Percentiles rank a stretch among this genome's conserved stretches.
Evolutionary conservation across 2,888 invertebrate species (phyloP).

Genomic region (Cheilosia pagana): DNA sequence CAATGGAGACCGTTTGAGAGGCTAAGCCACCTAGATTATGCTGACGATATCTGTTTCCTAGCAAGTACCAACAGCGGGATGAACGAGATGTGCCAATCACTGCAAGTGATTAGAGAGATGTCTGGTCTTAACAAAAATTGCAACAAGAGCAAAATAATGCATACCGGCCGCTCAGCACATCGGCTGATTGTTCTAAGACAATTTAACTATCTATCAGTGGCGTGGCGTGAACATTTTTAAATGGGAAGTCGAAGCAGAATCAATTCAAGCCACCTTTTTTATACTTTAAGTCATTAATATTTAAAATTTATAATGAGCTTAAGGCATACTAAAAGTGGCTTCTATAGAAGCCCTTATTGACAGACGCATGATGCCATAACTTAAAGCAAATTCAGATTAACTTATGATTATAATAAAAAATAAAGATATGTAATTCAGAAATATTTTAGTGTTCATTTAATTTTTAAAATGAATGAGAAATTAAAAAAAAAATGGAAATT

Average conservation of each 20-base stretch:
- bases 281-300: slow-evolving; percentile 16
- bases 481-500: too few relatives aligned
- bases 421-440: neutral
- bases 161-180: neutral
- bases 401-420: slow-evolving; percentile 1
- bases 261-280: slow-evolving; percentile 27
- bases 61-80: too few relatives aligned
- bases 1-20: neutral
- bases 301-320: slow-evolving; percentile 1
- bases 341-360: slow-evolving; percentile 3
- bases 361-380: slow-evolving; percentile 11
- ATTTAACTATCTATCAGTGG: neutral
- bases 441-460: neutral
- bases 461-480: neutral
- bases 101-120: neutral
- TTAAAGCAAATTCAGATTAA: slow-evolving; percentile 3
- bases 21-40: neutral
- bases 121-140: neutral
- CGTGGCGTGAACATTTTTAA: too few relatives aligned
- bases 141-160: neutral
- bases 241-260: too few relatives aligned
- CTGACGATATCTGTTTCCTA: too few relatives aligned
- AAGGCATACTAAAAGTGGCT: slow-evolving; percentile 1
- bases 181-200: neutral
- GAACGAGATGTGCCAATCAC: too few relatives aligned